Conservation (phyloP, 2,888 invertebrate genomes). For the Colletes collaris region DNA sequence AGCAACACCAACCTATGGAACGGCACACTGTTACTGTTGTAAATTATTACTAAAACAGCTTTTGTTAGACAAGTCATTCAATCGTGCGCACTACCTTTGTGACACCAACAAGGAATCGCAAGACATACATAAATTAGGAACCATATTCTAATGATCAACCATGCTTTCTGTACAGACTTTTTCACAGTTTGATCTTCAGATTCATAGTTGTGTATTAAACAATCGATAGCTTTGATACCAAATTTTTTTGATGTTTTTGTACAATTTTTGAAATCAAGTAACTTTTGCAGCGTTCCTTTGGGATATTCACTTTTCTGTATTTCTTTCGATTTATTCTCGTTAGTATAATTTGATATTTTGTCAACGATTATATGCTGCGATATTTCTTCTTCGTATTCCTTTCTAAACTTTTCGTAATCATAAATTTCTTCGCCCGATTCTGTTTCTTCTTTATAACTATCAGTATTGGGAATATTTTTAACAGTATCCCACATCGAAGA, state of each 20-base stretch:
- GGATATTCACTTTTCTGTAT: conserved; percentile 64
- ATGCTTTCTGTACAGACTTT: conserved; percentile 73
- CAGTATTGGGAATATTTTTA: neutral
- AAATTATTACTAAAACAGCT: neutral
- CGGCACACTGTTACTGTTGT: neutral
- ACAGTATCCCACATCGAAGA: conserved; percentile 1
- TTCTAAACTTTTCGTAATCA: conserved; percentile 82
- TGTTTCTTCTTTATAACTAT: conserved; percentile 16
- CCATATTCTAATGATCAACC: conserved; percentile 82
- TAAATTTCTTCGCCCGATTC: conserved; percentile 74
- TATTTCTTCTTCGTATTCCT: conserved; percentile 83
- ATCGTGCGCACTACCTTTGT: conserved; percentile 78
- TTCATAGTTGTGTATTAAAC: conserved; percentile 80
- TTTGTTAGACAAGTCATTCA: neutral
- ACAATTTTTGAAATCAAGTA: conserved; percentile 83
- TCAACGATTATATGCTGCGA: conserved; percentile 77
- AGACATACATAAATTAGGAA: conserved; percentile 82
- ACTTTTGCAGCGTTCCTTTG: conserved; percentile 78
- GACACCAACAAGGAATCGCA: conserved; percentile 84
- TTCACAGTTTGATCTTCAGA: conserved; percentile 69
- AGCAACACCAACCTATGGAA: conserved; percentile 86
- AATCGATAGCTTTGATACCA: conserved; percentile 81
- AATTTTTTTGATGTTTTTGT: conserved; percentile 81
- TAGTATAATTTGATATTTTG: conserved; percentile 82
- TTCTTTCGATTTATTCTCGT: conserved; percentile 78